Evolutionary conservation across 1,140 invertebrate genomes (phyloP), one percentile per base, ranked within the genome.

Genomic region (Probaryconus sp.): DNA sequence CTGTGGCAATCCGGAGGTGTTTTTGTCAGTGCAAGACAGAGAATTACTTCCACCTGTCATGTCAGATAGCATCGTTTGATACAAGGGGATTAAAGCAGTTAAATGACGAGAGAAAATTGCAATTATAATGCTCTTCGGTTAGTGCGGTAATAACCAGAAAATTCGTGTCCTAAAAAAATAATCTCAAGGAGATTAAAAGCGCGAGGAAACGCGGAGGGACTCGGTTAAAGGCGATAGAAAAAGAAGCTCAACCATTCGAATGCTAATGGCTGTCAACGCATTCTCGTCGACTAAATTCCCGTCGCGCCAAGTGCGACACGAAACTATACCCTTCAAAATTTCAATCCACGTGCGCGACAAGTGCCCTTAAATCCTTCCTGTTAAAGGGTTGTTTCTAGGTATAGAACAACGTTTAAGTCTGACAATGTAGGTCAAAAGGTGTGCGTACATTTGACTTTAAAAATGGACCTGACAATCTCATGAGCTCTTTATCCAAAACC

Each of bases 261-360:
- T 77, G 68, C 63, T 68, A 77, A 77, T 77, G 28, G 28, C 45
- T 47, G 60, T 77, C 63, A 72, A 77, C 63, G 55, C 33, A 53
- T 71, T 24, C 47, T 53, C 16, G 31, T 60, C 56, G 40, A 56
- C 63, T 37, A 55, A 71, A 64, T 64, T 42, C 35, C 14, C 28
- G 45, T 38, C 37, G 20, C 42, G 45, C 47, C 20, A 14, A 2
- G 26, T 61, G 28, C 18, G 16, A 60, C 55, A 40, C 28, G 33
- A 31, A 63, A 61, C 48, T 35, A 37, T 50, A 16, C 20, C 35
- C 47, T 47, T 60, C 31, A 24, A 18, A 60, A 60, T 74, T 71
- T 60, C 40, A 13, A 38, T 63, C 31, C 48, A 43, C 48, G 38
- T 47, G 53, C 7, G 31, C 26, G 50, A 53, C 47, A 63, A 56